Evolutionary conservation across 1,140 invertebrate species (phyloP).

Genomic region (Eciton burchellii): DNA sequence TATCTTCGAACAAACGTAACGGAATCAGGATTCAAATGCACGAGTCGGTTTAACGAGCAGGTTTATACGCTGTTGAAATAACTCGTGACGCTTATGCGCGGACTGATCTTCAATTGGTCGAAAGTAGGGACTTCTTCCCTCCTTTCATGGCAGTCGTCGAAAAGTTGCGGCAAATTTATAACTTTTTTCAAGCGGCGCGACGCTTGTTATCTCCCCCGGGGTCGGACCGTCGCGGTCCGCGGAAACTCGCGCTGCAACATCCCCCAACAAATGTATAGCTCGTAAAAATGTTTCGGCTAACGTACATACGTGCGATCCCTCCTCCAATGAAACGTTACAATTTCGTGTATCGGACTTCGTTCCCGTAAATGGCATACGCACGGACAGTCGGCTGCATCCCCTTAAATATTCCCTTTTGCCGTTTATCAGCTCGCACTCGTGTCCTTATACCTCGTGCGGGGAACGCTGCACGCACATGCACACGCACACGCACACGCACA

Average conservation of each 20-base stretch:
- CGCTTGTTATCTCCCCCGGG: background rate
- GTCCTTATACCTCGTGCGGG: slow-evolving; percentile 22
- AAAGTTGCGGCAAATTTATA: slow-evolving; percentile 52
- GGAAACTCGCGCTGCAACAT: slow-evolving; percentile 24
- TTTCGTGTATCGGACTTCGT: slow-evolving; percentile 6
- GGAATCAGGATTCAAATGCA: background rate
- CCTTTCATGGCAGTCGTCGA: slow-evolving; percentile 26
- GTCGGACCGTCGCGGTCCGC: slow-evolving; percentile 28
- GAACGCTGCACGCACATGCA: slow-evolving; percentile 10
- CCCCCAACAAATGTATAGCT: slow-evolving; percentile 34
- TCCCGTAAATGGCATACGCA: background rate
- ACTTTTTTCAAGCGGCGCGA: slow-evolving; percentile 38
- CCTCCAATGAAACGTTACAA: slow-evolving; percentile 16
- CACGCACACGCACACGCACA: slow-evolving; percentile 23
- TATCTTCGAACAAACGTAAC: background rate
- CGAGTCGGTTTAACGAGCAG: background rate
- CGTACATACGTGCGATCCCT: background rate
- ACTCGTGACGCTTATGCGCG: background rate
- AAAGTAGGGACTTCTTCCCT: slow-evolving; percentile 35
- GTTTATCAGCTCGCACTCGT: slow-evolving; percentile 18
- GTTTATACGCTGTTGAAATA: background rate
- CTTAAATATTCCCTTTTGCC: slow-evolving; percentile 24
- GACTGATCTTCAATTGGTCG: slow-evolving; percentile 17
- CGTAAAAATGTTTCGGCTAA: slow-evolving; percentile 31
- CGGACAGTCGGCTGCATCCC: slow-evolving; percentile 28